phyloP scores from a whole-genome alignment of 2,113 vertebrate species.

The Potamarius usumacintae region DNA sequence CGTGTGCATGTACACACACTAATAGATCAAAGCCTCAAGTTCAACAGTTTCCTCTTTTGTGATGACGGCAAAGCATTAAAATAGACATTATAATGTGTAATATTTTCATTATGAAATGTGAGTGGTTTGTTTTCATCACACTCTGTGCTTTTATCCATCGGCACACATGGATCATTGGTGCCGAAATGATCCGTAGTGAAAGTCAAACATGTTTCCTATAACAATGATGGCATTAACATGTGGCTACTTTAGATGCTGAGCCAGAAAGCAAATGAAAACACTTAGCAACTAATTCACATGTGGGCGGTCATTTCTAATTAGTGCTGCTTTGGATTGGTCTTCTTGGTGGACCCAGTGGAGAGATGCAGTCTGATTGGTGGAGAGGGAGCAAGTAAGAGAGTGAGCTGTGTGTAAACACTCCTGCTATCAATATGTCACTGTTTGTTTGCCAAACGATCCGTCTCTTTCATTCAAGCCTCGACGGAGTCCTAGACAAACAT shows the following conservation, averaged over 20 bases:
- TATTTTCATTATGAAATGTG: slow-evolving; percentile 5
- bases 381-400: slow-evolving; percentile 62
- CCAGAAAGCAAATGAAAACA: slow-evolving; percentile 35
- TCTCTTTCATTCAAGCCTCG: slow-evolving; percentile 74
- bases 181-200: slow-evolving; percentile 31
- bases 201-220: slow-evolving; percentile 36
- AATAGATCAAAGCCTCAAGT: not conserved
- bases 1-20: not conserved
- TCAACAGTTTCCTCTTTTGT: not conserved
- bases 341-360: not conserved
- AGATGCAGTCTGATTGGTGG: slow-evolving; percentile 62
- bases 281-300: slow-evolving; percentile 29
- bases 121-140: slow-evolving; percentile 24
- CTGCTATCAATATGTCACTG: slow-evolving; percentile 79
- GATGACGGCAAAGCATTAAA: not conserved
- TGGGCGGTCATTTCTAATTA: slow-evolving; percentile 4
- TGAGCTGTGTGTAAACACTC: slow-evolving; percentile 67
- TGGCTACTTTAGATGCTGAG: slow-evolving; percentile 21
- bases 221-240: slow-evolving; percentile 27
- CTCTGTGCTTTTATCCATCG: slow-evolving; percentile 29
- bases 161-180: slow-evolving; percentile 41
- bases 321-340: not conserved
- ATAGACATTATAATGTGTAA: not conserved
- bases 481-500: slow-evolving; percentile 77
- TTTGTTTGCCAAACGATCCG: slow-evolving; percentile 65